phyloP scores from a whole-genome alignment of 2,888 invertebrate genomes.

The Junonia oenone region DNA sequence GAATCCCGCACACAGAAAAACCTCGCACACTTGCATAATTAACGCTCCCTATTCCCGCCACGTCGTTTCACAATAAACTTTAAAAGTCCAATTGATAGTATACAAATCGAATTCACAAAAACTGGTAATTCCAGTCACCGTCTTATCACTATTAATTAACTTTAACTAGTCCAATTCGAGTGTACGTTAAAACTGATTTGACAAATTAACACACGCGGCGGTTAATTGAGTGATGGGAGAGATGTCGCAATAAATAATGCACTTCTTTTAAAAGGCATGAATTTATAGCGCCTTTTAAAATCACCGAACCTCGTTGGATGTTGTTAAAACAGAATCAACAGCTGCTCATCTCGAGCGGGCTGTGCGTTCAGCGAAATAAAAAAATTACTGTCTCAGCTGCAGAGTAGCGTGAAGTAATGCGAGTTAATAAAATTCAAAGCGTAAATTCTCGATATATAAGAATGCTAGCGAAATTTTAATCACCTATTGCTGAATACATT shows the following conservation, averaged over 20 bases:
- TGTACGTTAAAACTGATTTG: conserved; percentile 13
- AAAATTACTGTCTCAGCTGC: conserved; percentile 40
- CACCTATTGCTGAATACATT: conserved; percentile 7
- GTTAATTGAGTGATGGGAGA: conserved; percentile 22
- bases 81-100: neutral
- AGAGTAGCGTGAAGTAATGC: conserved; percentile 38
- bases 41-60: neutral
- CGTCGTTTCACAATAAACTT: neutral
- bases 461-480: conserved; percentile 24
- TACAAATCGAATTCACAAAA: neutral
- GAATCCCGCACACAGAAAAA: neutral
- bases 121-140: conserved; percentile 5
- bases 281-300: conserved; percentile 44
- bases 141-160: conserved; percentile 10
- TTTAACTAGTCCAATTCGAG: conserved; percentile 9
- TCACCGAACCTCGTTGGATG: conserved; percentile 32
- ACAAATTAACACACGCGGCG: conserved; percentile 13
- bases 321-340: conserved; percentile 45
- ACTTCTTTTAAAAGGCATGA: conserved; percentile 42
- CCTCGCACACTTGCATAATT: neutral
- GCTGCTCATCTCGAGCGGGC: conserved; percentile 53
- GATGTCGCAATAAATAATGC: conserved; percentile 40
- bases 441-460: conserved; percentile 11
- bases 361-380: conserved; percentile 45
- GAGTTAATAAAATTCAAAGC: conserved; percentile 32